Base-by-base conservation (phyloP, 2,797 vertebrate genomes). In the Anguilla pacifica region DNA sequence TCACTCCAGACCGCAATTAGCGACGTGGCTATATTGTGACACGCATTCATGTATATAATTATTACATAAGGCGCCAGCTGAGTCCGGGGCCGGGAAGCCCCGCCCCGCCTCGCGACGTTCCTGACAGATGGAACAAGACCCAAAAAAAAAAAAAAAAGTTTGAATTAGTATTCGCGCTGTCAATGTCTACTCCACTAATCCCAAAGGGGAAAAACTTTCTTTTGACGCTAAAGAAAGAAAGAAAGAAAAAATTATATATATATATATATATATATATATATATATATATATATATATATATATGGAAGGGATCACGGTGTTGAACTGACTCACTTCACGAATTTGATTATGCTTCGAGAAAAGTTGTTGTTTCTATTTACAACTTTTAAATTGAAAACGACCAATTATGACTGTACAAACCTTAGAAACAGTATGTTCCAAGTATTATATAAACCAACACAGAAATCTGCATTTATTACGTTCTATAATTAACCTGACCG, bases 1-100 rank as follows among this genome's bases (percentile, higher is more conserved):
- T 94, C 95, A 95, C 96, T 93, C 95, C 95, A 93, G 95, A 96
- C 95, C 96, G 97, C 97, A 98, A 97, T 98, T 97, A 97, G 95
- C 95, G 95, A 94, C 89, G 94, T 95, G 95, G 96, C 61, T 96
- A 95, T 93, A 91, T 92, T 95, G 89, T 91, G 94, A 94, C 96
- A 93, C 92, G 94, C 95, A 95, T 94, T 94, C 95, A 94, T 93
- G 96, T 95, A 96, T 97, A 97, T 98, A 97, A 97, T 97, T 97
- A 97, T 97, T 98, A 96, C 97, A 97, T 97, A 96, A 92, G 94
- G 94, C 89, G 96, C 96, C 97, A 97, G 97, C 97, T 97, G 97
- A 97, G 94, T 91, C 93, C 90, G 51, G 90, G 89, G 93, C 92
- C 51, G 74, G 51, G 72, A 81, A 83, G 81, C 81, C 92, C 94